Percentiles rank a stretch among this genome's conserved stretches.
Conservation (phyloP, 1,140 invertebrate species). For the Eufriesea mexicana region DNA sequence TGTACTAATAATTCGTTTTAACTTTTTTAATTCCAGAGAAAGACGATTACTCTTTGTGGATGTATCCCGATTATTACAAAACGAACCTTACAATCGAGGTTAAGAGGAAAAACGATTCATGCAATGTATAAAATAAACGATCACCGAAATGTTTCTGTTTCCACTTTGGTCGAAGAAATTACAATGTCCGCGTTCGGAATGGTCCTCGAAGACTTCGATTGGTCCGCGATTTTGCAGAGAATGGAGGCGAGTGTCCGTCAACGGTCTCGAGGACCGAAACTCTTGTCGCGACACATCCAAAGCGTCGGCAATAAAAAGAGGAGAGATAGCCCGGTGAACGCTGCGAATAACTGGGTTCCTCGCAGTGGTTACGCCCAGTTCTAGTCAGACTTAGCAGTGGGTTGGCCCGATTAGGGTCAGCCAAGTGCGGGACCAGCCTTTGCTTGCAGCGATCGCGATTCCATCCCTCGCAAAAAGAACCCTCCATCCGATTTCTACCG, state of each 20-base stretch:
- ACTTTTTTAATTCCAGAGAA: no score
- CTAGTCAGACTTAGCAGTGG: slow-evolving; percentile 69
- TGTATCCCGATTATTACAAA: no score
- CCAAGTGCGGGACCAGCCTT: slow-evolving; percentile 55
- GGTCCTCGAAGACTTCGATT: not conserved
- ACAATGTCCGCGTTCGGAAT: not conserved
- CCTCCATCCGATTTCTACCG: slow-evolving; percentile 24
- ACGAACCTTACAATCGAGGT: no score
- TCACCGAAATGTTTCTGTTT: not conserved
- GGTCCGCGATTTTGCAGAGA: not conserved
- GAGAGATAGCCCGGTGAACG: slow-evolving; percentile 7
- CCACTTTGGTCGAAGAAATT: not conserved
- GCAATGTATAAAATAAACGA: not conserved
- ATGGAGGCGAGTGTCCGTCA: slow-evolving; percentile 16
- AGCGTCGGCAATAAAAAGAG: slow-evolving; percentile 51
- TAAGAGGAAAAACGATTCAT: not conserved
- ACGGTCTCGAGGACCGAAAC: slow-evolving; percentile 30
- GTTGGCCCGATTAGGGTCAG: slow-evolving; percentile 72
- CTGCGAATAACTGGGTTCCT: slow-evolving; percentile 53
- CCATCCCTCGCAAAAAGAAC: slow-evolving; percentile 56
- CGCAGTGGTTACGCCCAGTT: slow-evolving; percentile 75
- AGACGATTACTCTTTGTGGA: no score
- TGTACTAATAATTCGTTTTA: no score
- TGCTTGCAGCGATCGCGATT: slow-evolving; percentile 55
- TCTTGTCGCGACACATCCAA: slow-evolving; percentile 52